A percentile compares a stretch with the other conserved stretches of the same genome.
Evolutionary conservation across 35 echinoderm and acorn worm genomes (phyloP).

Genomic region (Ophioderma brevispina): DNA sequence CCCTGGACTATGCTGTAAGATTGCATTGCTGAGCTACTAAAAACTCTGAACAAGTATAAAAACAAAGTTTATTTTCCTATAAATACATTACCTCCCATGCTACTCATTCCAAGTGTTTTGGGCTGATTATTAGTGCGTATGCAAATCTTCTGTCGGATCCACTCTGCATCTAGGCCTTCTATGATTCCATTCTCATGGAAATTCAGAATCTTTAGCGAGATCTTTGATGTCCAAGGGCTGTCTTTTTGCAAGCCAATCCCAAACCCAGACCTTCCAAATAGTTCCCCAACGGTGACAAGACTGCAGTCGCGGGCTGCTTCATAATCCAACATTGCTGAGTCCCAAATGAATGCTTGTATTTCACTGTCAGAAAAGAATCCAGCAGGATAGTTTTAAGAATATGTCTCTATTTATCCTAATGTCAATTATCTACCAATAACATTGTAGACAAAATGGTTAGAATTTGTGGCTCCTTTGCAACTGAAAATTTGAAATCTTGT

Average conservation of each 20-base stretch:
- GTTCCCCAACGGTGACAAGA: constrained; percentile 56
- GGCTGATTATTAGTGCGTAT: neutral
- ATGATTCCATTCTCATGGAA: constrained; percentile 61
- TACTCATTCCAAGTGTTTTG: neutral
- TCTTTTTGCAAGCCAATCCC: constrained; percentile 38
- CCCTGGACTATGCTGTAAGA: no score
- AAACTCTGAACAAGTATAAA: no score
- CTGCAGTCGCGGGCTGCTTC: constrained; percentile 42
- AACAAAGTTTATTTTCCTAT: no score
- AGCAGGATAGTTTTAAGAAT: no score
- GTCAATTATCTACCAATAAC: no score
- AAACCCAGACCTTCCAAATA: constrained; percentile 55
- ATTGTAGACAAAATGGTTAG: neutral
- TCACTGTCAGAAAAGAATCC: neutral
- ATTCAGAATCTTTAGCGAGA: constrained; percentile 43
- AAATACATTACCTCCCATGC: neutral
- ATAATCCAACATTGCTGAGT: constrained; percentile 62
- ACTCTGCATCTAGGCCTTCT: constrained; percentile 37
- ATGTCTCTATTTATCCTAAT: no score
- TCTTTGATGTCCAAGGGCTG: constrained; percentile 54
- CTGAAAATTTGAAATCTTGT: no score
- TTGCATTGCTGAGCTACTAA: no score
- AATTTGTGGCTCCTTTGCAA: no score
- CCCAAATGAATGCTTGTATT: constrained; percentile 61
- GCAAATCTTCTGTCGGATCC: constrained; percentile 27